phyloP scores from a whole-genome alignment of 2,113 vertebrate species.

The Pungitius pungitius region DNA sequence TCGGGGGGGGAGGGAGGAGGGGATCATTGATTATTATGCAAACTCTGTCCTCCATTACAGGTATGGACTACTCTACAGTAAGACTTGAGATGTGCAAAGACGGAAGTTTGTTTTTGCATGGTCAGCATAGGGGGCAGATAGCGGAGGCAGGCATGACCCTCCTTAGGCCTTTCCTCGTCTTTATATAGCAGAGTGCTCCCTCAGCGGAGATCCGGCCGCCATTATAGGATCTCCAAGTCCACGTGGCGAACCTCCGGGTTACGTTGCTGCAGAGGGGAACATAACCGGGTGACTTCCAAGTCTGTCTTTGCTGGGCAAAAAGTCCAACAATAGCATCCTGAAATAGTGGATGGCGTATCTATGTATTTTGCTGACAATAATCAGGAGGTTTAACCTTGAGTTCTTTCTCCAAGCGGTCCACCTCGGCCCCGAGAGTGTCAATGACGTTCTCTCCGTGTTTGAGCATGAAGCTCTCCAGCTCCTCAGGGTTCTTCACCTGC shows the following conservation, averaged over 20 bases:
- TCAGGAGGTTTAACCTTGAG: conserved; percentile 79
- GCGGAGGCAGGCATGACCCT: conserved; percentile 43
- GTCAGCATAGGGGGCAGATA: conserved; percentile 33
- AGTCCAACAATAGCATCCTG: not conserved
- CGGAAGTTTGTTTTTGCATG: conserved; percentile 25
- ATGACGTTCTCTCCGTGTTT: conserved; percentile 99
- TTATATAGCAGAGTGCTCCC: conserved; percentile 6
- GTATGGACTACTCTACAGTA: conserved; percentile 46
- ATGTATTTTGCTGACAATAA: not conserved
- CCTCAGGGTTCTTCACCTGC: conserved; percentile 94
- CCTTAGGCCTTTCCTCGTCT: conserved; percentile 27
- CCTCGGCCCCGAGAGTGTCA: conserved; percentile 94
- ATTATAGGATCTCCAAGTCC: conserved; percentile 95
- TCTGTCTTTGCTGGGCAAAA: not conserved
- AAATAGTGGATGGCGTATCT: not conserved
- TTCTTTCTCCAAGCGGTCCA: conserved; percentile 96
- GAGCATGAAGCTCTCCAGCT: conserved; percentile 96
- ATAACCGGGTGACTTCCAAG: conserved; percentile 41
- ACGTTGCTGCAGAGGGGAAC: conserved; percentile 83
- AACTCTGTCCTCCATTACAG: not conserved
- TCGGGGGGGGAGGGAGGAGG: conserved; percentile 23
- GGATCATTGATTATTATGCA: not conserved
- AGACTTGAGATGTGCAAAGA: conserved; percentile 61
- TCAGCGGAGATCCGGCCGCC: not conserved
- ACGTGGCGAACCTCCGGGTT: conserved; percentile 98